These are phyloP conservation scores for Salmo trutta DNA, from an alignment of 2,797 vertebrate genomes.

Conservation along the genomic window DNA sequence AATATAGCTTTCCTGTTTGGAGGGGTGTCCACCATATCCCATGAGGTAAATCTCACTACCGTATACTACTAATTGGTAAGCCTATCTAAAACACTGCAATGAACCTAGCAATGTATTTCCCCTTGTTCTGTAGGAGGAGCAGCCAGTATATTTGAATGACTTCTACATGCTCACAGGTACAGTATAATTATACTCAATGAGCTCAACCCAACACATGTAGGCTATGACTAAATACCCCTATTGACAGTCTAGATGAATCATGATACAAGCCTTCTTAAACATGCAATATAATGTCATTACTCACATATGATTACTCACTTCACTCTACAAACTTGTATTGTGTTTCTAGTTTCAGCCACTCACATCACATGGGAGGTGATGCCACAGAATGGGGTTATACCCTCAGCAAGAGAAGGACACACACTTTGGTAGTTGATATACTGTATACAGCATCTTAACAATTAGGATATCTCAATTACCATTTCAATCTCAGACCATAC, in stretches of 20 bases:
- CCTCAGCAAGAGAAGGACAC: slow-evolving; percentile 72
- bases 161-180: slow-evolving; percentile 85
- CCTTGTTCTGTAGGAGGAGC: slow-evolving; percentile 55
- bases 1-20: slow-evolving; percentile 75
- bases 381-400: slow-evolving; percentile 71
- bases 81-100: background rate
- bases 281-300: background rate
- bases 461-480: background rate
- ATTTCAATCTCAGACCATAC: background rate
- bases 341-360: slow-evolving; percentile 62
- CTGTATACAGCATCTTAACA: background rate
- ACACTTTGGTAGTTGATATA: slow-evolving; percentile 68
- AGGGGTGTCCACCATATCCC: slow-evolving; percentile 58
- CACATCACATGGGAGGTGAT: slow-evolving; percentile 72
- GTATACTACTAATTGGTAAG: background rate
- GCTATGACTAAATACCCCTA: background rate
- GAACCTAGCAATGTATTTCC: background rate
- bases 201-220: background rate
- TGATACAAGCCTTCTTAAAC: background rate
- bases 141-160: slow-evolving; percentile 73
- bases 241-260: background rate
- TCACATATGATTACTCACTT: background rate
- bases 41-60: slow-evolving; percentile 48
- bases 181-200: background rate
- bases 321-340: background rate